Evolutionary conservation across 2,797 vertebrate species (phyloP), one percentile per base, ranked within the genome.

Genomic region (Pipistrellus pipistrellus): DNA sequence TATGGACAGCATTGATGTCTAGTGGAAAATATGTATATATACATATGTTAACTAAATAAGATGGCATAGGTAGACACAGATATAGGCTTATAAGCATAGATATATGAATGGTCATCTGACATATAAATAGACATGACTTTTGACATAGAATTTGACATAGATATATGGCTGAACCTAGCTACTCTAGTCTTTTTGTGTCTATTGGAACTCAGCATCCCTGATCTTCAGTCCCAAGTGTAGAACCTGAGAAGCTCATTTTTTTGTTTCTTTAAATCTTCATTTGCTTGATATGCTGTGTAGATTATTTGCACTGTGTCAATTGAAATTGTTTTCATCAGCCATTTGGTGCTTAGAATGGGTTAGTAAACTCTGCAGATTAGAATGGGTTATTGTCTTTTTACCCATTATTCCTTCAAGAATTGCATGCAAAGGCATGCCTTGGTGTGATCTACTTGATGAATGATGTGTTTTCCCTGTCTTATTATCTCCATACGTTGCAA

Each of bases 351-450:
- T 97, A 44, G 14, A 86, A 83, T 82, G 73, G 66, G 75, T 73
- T 82, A 75, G 77, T 75, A 73, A 97, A 83, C 62, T 96, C 55
- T 1, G 0, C 84, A 6, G 6, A 86, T 95, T 89, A 86, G 66
- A 97, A 95, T n/a, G 62, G 86, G 93, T 97, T 97, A 93, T 96
- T 97, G 97, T 82, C 30, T 96, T 97, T 95, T 86, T 62, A 95
- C 6, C 83, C 20, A 90, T 94, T 96, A 96, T 97, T 81, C 44
- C 64, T 85, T 93, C 59, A 96, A 96, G 76, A 97, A 95, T 86
- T 96, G 93, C 91, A 85, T 4, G 15, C n/a, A 41, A 96, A 88
- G 41, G 59, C 68, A 93, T 95, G 62, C 18, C 0, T 93, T 93
- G 78, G 57, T 88, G 69, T 86, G 48, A 94, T 97, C 38, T 81